Base-by-base conservation (phyloP, 53 echinoderm and acorn worm species). In the Echinometra lucunter region DNA sequence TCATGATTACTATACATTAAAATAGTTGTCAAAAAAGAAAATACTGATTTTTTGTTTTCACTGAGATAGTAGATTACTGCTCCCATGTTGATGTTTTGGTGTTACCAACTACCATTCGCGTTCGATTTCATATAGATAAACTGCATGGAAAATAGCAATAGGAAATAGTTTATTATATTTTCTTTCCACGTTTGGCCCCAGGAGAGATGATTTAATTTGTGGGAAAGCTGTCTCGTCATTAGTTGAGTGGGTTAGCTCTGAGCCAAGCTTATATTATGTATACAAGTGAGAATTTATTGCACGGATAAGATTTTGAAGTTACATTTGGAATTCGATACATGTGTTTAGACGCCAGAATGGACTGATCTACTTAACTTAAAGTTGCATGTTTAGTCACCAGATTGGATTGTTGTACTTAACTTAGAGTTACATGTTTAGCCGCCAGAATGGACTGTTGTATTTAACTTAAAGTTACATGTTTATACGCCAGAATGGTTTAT, bases 181-280 rank as follows among this genome's bases (percentile, higher is more conserved):
- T 42, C 40, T 78, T 19, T 42, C 30, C 30, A 11, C 30, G 69
- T 69, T 40, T 30, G 38, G 78, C 78, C 42, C 35, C 19, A 35
- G 78, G 78, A 40, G 40, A 40, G 78, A 69, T 78, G 78, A 78
- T 78, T 78, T 35, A 78, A 78, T 78, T 78, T 78, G 42, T 42
- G 21, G 38, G 40, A 35, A 78, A 38, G 18, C 42, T 40, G 78
- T 78, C 78, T 78, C 40, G 42, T 42, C 23, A 78, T 42, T 72
- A 72, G 72, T 72, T 78, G 78, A 78, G 19, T 42, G 78, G 42
- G 78, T 78, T 78, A 78, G 78, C 78, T 6, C 42, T 78, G 42
- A 78, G 42, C 78, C 78, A 38, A 42, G 78, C 42, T 78, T 42
- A 42, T 15, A 40, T 2, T 78, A 12, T 75, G 70, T 72, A 72